Conservation (phyloP, 2,888 invertebrate species). For the Sipha maydis region DNA sequence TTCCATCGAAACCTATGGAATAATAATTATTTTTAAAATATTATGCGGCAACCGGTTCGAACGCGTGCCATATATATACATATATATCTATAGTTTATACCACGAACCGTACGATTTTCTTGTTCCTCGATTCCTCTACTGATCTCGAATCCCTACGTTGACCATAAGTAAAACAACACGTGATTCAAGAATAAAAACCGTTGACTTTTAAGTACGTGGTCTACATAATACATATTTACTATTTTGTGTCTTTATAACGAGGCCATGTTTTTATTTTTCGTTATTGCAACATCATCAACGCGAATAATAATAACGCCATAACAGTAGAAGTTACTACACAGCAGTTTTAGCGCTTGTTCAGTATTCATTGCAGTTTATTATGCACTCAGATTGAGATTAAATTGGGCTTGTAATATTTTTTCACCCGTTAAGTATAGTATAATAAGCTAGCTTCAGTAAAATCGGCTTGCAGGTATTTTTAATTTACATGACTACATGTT, state of each 20-base stretch:
- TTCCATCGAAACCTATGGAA: constrained; percentile 12
- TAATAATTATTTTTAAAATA: constrained; percentile 17
- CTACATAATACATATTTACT: not conserved
- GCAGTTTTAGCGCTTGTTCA: not conserved
- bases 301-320: not conserved
- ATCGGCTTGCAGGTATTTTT: not conserved
- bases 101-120: not conserved
- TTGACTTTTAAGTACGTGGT: not conserved
- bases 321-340: not conserved
- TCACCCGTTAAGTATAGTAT: not conserved
- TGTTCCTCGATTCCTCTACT: not conserved
- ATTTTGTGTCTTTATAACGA: not conserved
- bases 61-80: constrained; percentile 23
- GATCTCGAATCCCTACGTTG: not conserved
- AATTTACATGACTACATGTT: not conserved
- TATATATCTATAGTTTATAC: not conserved
- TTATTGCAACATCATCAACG: not conserved
- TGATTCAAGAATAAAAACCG: not conserved
- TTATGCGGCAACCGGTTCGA: constrained; percentile 26
- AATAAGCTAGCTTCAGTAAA: not conserved
- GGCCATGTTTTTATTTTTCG: not conserved
- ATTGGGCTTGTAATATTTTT: not conserved
- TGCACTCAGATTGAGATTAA: not conserved
- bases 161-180: not conserved
- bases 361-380: not conserved